Evolutionary conservation across 1,140 invertebrate species (phyloP).

Genomic region (Brachystomella parvula): DNA sequence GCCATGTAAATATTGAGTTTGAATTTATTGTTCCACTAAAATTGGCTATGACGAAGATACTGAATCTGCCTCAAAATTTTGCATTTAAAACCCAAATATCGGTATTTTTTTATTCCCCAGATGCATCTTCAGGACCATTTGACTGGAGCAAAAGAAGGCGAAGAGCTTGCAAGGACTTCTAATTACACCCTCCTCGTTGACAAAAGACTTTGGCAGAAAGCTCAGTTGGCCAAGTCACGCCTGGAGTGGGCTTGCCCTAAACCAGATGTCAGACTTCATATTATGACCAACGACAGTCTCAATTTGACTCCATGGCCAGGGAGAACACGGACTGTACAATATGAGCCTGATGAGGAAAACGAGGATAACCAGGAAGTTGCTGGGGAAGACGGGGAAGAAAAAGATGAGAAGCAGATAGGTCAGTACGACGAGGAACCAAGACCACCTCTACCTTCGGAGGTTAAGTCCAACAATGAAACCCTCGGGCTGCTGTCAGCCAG

Average conservation of each 20-base stretch:
- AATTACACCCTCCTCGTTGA: slow-evolving; percentile 30
- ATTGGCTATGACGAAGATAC: neutral
- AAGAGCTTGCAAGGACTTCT: slow-evolving; percentile 20
- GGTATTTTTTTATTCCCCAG: slow-evolving; percentile 17
- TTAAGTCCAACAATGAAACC: neutral
- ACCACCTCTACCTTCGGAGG: neutral
- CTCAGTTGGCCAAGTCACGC: slow-evolving; percentile 14
- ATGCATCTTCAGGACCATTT: slow-evolving; percentile 32
- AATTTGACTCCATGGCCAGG: slow-evolving; percentile 19
- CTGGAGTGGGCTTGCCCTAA: neutral
- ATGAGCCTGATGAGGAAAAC: neutral
- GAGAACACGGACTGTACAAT: neutral
- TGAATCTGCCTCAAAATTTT: neutral
- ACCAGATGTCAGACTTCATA: neutral
- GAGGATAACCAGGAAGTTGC: neutral
- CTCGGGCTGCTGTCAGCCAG: neutral
- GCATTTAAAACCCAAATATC: neutral
- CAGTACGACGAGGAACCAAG: neutral
- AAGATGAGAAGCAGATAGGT: neutral
- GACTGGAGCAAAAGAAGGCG: slow-evolving; percentile 18
- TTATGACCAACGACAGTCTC: neutral
- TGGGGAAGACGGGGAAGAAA: neutral
- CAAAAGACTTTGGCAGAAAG: slow-evolving; percentile 31
- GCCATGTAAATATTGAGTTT: neutral
- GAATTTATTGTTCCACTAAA: too few relatives aligned